phyloP scores from a whole-genome alignment of 2,113 vertebrate genomes.

The Gorsachius goisagi region DNA sequence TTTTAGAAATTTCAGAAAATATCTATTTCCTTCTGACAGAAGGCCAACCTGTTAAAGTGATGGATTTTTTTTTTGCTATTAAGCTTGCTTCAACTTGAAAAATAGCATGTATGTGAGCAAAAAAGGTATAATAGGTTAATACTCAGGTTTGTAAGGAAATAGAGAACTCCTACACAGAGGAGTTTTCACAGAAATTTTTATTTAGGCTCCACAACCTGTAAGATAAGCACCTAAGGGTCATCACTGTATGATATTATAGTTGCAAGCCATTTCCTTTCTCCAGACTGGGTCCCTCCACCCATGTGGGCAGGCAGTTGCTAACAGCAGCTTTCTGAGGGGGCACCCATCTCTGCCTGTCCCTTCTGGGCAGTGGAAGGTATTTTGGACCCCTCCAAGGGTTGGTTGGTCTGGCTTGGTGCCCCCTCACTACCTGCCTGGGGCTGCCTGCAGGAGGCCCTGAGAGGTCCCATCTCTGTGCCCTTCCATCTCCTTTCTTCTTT shows the following conservation, averaged over 20 bases:
- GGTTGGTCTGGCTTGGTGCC: neutral
- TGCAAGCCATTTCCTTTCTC: neutral
- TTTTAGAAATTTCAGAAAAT: neutral
- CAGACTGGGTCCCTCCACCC: neutral
- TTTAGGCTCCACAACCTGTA: neutral
- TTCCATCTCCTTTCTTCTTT: neutral
- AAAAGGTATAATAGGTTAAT: neutral
- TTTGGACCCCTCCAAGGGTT: neutral
- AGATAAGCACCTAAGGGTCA: neutral
- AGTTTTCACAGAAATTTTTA: neutral
- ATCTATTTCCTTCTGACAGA: neutral
- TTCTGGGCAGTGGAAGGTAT: neutral
- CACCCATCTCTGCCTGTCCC: neutral
- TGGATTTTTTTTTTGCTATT: neutral
- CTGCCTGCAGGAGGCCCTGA: neutral
- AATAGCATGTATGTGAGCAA: neutral
- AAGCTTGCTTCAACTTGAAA: neutral
- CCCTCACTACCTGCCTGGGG: neutral
- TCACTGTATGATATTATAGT: neutral
- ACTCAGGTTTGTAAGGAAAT: neutral
- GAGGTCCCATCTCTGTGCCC: neutral
- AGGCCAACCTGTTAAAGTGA: neutral
- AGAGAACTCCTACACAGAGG: neutral
- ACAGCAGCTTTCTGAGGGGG: neutral
- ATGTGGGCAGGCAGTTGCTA: neutral